Base-by-base conservation (phyloP, 1,140 invertebrate genomes). In the Danaus plexippus region DNA sequence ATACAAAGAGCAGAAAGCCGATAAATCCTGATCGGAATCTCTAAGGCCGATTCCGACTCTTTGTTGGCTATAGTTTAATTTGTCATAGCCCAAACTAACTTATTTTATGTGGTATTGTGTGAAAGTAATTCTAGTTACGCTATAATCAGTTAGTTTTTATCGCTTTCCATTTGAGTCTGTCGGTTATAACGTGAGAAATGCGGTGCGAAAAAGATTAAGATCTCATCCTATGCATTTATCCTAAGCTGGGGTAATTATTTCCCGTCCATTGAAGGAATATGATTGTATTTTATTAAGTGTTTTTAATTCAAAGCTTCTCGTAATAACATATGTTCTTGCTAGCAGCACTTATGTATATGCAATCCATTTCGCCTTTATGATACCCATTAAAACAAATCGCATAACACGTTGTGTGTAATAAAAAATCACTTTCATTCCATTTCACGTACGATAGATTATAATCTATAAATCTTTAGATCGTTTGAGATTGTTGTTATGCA, bases 21-120 rank as follows among this genome's bases (percentile, higher is more conserved):
- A 50, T 51, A 54, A 54, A 54, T 51, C 9, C 13, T 12, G 58
- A 54, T 59, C 43, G 47, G 15, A 43, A 54, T 59, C 58, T 59
- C 42, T 32, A 32, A 32, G 7, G 43, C 54, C 47, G 54, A 45
- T 54, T 47, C 47, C 43, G 46, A 54, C 0, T 42, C 42, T 50
- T 59, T 48, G 47, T 64, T 47, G 52, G 58, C 50, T 43, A 49
- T 46, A 59, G 32, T 64, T 65, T 67, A 65, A 71, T 71, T 71
- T 67, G 65, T 71, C 63, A 62, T 63, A 66, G 65, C 63, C 61
- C 58, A 60, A 60, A 54, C 46, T 65, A 61, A 59, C 50, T 57
- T 49, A 63, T 32, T 47, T 64, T 63, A 66, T 57, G 47, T 51
- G 50, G 54, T 52, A 66, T 69, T 69, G 66, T 69, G 44, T 54